Evolutionary conservation across 2,888 invertebrate species (phyloP).

Genomic region (Laspeyria flexula): DNA sequence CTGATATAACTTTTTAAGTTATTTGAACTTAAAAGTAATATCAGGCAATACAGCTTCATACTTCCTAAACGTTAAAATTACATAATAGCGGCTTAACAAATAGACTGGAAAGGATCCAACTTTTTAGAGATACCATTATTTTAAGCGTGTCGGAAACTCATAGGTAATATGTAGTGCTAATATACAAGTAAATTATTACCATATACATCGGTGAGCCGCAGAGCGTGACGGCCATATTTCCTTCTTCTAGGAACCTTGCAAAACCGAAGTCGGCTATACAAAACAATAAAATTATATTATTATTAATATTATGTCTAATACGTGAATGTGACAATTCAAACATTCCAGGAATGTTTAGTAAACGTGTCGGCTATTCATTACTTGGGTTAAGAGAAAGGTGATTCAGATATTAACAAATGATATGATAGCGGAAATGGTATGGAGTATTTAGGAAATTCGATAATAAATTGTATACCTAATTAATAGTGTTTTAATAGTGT

Average conservation of each 20-base stretch:
- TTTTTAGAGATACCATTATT: neutral
- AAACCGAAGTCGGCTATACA: conserved; percentile 98
- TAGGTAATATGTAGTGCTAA: neutral
- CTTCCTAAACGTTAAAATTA: no score
- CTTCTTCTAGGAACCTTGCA: conserved; percentile 98
- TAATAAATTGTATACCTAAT: no score
- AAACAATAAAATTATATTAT: conserved; percentile 28
- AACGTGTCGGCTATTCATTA: neutral
- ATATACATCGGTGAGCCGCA: conserved; percentile 99
- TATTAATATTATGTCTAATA: neutral
- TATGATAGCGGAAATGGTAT: no score
- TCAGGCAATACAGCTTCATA: no score
- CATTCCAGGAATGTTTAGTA: conserved; percentile 7
- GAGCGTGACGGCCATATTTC: conserved; percentile 99
- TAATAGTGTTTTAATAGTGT: neutral
- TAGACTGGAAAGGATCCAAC: neutral
- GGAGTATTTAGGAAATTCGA: no score
- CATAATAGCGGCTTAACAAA: neutral
- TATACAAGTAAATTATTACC: conserved; percentile 85
- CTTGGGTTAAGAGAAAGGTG: neutral
- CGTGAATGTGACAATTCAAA: neutral
- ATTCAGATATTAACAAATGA: neutral
- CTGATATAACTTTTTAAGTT: no score
- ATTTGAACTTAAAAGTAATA: no score
- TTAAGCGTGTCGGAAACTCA: neutral